These are phyloP conservation scores for Anguilla marmorata DNA, from an alignment of 2,797 vertebrate genomes.

Conservation along the genomic window DNA sequence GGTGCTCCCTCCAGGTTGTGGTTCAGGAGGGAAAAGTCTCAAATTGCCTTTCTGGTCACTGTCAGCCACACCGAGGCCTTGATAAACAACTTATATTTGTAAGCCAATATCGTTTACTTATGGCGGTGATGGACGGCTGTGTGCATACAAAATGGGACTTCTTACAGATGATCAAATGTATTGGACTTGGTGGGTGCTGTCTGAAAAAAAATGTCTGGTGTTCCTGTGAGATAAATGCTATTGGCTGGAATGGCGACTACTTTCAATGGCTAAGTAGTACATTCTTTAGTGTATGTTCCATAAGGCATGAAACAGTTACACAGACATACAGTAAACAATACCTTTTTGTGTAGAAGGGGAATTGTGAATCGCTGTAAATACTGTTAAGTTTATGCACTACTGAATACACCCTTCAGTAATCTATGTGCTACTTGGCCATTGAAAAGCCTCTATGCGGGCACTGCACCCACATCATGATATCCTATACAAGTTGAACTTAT, in stretches of 20 bases:
- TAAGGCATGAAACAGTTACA: not conserved
- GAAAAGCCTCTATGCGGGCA: not conserved
- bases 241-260: not conserved
- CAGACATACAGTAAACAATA: not conserved
- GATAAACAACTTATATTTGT: not conserved
- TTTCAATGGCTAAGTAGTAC: not conserved
- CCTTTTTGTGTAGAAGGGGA: not conserved
- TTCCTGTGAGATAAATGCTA: not conserved
- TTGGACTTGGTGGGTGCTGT: slow-evolving; percentile 24
- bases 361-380: not conserved
- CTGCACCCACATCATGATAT: not conserved
- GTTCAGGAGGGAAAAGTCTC: not conserved
- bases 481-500: not conserved
- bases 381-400: not conserved
- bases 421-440: not conserved
- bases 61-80: not conserved
- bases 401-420: not conserved
- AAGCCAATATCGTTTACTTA: slow-evolving; percentile 10
- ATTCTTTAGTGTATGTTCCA: not conserved
- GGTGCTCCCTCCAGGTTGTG: slow-evolving; percentile 1
- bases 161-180: slow-evolving; percentile 24
- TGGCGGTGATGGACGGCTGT: not conserved
- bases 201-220: not conserved
- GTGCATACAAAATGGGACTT: not conserved
- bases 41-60: slow-evolving; percentile 13